phyloP scores from a whole-genome alignment of 2,113 vertebrate genomes.

The Pterocles gutturalis region DNA sequence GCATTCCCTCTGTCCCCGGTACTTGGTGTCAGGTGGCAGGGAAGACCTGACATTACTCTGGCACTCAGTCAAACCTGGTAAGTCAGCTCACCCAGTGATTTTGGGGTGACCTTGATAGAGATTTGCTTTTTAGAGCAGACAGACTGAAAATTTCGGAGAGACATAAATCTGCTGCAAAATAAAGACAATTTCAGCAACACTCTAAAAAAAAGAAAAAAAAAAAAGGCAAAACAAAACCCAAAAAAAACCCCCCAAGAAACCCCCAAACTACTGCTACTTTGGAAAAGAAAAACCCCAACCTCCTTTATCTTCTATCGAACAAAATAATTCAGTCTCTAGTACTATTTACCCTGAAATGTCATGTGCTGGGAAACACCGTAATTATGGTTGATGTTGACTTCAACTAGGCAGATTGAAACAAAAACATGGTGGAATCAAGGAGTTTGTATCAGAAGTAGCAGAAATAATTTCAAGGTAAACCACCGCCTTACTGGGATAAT shows the following conservation, averaged over 20 bases:
- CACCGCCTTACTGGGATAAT: not conserved
- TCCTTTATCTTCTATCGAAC: not conserved
- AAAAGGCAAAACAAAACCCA: too few species aligned
- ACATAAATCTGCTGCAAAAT: not conserved
- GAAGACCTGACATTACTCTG: not conserved
- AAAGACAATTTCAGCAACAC: not conserved
- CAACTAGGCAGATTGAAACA: not conserved
- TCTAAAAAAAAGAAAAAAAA: not conserved
- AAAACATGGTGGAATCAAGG: not conserved
- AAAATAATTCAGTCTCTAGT: not conserved
- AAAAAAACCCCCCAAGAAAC: too few species aligned
- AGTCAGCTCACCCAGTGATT: accelerated
- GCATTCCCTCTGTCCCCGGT: not conserved
- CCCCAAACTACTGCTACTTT: not conserved
- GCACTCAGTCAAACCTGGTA: not conserved
- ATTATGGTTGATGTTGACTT: not conserved
- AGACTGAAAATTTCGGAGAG: not conserved
- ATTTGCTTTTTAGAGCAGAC: not conserved
- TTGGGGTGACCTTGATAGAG: not conserved
- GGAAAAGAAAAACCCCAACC: not conserved
- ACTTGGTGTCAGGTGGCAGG: not conserved
- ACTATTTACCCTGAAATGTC: not conserved
- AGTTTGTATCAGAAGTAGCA: not conserved
- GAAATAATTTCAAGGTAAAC: not conserved
- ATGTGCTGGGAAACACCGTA: not conserved